Conservation (phyloP, 2,888 invertebrate genomes). For the Plagodis pulveraria region DNA sequence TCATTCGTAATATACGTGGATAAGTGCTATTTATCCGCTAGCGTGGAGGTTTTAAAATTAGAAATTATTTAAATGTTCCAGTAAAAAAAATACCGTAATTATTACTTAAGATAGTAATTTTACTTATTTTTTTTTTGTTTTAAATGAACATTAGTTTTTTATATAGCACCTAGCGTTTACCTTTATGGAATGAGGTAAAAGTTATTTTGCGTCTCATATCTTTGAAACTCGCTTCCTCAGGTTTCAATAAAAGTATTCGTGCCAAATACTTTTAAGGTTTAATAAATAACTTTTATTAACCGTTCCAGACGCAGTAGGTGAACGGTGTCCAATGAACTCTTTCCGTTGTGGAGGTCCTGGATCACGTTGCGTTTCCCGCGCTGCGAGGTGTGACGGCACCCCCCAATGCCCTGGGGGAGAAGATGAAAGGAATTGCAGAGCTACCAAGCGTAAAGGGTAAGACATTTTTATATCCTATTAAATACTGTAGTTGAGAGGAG, state of each 20-base stretch:
- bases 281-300: too few relatives aligned
- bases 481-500: too few relatives aligned
- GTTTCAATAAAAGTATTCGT: not conserved
- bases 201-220: too few relatives aligned
- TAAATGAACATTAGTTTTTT: too few relatives aligned
- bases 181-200: too few relatives aligned
- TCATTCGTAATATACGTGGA: not conserved
- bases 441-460: conserved; percentile 83
- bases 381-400: conserved; percentile 92
- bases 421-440: conserved; percentile 88
- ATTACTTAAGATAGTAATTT: not conserved
- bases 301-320: conserved; percentile 48
- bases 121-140: too few relatives aligned
- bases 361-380: conserved; percentile 90
- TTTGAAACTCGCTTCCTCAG: too few relatives aligned
- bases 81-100: too few relatives aligned
- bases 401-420: conserved; percentile 91
- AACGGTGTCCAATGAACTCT: conserved; percentile 88
- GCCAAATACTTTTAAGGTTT: not conserved
- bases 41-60: conserved; percentile 60
- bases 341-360: conserved; percentile 89
- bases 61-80: not conserved
- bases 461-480: not conserved
- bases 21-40: conserved; percentile 21
- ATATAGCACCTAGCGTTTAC: too few relatives aligned